phyloP scores from a whole-genome alignment of 1,140 invertebrate species.

The Drosophila miranda region DNA sequence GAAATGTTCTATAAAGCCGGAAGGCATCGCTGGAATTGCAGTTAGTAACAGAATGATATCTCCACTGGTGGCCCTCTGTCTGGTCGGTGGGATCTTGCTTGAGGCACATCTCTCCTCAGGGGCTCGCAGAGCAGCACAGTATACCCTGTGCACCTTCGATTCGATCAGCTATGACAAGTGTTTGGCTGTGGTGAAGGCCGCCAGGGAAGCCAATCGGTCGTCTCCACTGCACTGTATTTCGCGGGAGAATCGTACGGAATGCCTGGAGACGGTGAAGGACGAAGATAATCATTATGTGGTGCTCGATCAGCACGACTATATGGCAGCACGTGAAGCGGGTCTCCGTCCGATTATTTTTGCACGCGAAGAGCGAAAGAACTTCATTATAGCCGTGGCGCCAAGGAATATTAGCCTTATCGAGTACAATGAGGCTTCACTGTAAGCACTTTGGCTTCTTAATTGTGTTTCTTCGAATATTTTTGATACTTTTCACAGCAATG shows the following conservation, averaged over 20 bases:
- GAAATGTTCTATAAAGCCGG: neutral
- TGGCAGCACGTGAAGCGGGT: slow-evolving; percentile 12
- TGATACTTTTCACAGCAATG: neutral
- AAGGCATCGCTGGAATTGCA: no score
- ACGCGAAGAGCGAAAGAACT: slow-evolving; percentile 2
- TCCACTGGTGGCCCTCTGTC: no score
- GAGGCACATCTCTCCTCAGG: no score
- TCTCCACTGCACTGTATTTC: slow-evolving; percentile 15
- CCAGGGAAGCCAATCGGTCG: neutral
- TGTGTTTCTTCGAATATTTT: neutral
- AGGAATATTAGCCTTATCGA: slow-evolving; percentile 22
- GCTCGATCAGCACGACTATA: slow-evolving; percentile 15
- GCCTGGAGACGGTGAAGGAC: slow-evolving; percentile 12
- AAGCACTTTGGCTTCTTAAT: slow-evolving; percentile 3
- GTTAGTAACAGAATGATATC: no score
- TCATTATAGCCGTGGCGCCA: slow-evolving; percentile 32
- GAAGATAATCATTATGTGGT: slow-evolving; percentile 22
- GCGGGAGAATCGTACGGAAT: neutral
- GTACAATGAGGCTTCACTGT: slow-evolving; percentile 23
- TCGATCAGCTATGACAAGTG: neutral
- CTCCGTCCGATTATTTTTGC: slow-evolving; percentile 21
- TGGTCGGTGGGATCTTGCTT: no score
- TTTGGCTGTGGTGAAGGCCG: neutral
- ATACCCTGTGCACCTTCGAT: slow-evolving; percentile 1
- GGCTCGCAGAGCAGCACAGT: no score